phyloP scores from a whole-genome alignment of 2,113 vertebrate species.

The Clarias gariepinus region DNA sequence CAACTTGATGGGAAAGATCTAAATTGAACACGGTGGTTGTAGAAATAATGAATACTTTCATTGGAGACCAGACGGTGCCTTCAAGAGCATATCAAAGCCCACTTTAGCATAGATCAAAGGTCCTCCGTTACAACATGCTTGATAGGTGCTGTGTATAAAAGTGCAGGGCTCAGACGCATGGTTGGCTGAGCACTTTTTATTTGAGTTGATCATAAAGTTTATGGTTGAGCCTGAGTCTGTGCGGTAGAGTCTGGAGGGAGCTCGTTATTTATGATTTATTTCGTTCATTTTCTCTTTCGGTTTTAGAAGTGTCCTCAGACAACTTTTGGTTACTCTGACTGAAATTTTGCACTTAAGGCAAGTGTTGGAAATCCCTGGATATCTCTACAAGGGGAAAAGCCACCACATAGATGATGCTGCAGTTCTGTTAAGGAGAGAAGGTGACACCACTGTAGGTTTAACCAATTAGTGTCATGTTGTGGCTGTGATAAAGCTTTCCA shows the following conservation, averaged over 20 bases:
- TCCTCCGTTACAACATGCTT: constrained; percentile 37
- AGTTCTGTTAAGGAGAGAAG: constrained; percentile 6
- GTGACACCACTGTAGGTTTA: constrained; percentile 12
- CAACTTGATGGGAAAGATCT: constrained; percentile 52
- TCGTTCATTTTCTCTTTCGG: neutral
- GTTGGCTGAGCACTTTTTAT: constrained; percentile 47
- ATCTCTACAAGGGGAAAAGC: neutral
- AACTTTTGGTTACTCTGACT: neutral
- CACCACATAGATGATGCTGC: constrained; percentile 26
- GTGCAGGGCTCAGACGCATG: constrained; percentile 41
- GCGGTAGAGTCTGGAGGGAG: constrained; percentile 11
- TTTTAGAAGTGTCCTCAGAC: neutral
- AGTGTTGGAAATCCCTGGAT: neutral
- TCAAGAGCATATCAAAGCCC: constrained; percentile 43
- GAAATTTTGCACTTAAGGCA: neutral
- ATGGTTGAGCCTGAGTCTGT: constrained; percentile 38
- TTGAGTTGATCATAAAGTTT: constrained; percentile 39
- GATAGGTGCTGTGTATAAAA: constrained; percentile 52
- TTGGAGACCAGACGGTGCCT: constrained; percentile 37
- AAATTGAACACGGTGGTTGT: constrained; percentile 46
- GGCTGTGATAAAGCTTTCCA: neutral
- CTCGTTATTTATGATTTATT: neutral
- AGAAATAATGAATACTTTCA: constrained; percentile 56
- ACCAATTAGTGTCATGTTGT: neutral
- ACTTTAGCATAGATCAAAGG: constrained; percentile 52